Evolutionary conservation across 1,140 invertebrate species (phyloP).

Genomic region (Diorhabda carinulata): DNA sequence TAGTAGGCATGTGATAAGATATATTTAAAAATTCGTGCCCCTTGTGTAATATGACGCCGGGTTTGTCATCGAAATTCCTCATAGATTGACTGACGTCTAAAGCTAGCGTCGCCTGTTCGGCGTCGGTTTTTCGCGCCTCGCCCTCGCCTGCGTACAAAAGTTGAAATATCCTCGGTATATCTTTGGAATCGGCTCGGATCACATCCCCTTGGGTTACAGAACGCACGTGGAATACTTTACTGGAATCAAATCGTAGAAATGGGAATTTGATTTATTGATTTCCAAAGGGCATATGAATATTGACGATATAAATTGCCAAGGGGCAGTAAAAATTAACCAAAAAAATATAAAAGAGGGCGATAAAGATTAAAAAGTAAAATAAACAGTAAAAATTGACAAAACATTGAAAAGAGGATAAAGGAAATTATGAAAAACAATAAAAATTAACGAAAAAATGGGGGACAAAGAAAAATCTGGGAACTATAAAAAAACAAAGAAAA

Average conservation of each 20-base stretch:
- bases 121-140: constrained; percentile 80
- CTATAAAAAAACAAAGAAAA: not conserved
- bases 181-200: constrained; percentile 95
- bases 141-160: constrained; percentile 91
- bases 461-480: not conserved
- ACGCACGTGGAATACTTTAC: constrained; percentile 97
- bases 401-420: no score
- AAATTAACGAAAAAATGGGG: no score
- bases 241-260: constrained; percentile 49
- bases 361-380: not conserved
- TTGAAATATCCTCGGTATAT: constrained; percentile 98
- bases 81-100: constrained; percentile 48
- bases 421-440: no score
- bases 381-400: no score
- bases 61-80: constrained; percentile 61
- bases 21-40: constrained; percentile 96
- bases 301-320: not conserved
- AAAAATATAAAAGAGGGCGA: no score
- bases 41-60: constrained; percentile 80
- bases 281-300: not conserved
- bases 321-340: not conserved
- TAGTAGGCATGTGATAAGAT: constrained; percentile 96
- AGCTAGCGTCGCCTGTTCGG: constrained; percentile 51
- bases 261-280: not conserved
- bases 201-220: constrained; percentile 98